A percentile compares a stretch with the other conserved stretches of the same genome.
phyloP scores from a whole-genome alignment of 2,797 vertebrate genomes.

The Orestias chungarensis region DNA sequence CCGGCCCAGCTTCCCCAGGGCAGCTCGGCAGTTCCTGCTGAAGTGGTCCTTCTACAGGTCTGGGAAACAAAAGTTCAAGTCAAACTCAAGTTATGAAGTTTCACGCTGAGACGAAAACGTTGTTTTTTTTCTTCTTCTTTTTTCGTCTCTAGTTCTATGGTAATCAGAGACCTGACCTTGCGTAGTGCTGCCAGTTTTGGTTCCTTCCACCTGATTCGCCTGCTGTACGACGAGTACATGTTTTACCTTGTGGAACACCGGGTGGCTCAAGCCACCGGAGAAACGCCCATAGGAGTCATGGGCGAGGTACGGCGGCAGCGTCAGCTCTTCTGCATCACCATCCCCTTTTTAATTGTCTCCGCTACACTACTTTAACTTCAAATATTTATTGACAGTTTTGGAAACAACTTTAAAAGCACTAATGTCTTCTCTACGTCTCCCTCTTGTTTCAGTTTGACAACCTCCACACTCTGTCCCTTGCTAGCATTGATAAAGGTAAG shows the following conservation, averaged over 20 bases:
- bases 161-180: slow-evolving; percentile 96
- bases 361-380: not conserved
- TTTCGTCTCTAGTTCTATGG: slow-evolving; percentile 89
- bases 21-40: slow-evolving; percentile 94
- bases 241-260: slow-evolving; percentile 98
- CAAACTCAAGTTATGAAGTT: not conserved
- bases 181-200: slow-evolving; percentile 98
- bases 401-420: not conserved
- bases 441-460: slow-evolving; percentile 88
- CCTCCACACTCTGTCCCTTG: slow-evolving; percentile 88
- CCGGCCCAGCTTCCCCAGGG: slow-evolving; percentile 91
- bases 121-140: not conserved
- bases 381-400: not conserved
- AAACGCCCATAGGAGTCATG: slow-evolving; percentile 96
- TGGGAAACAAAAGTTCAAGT: slow-evolving; percentile 6
- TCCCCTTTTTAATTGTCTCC: not conserved
- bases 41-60: slow-evolving; percentile 99
- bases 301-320: slow-evolving; percentile 85
- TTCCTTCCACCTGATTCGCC: slow-evolving; percentile 97
- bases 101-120: not conserved
- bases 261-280: slow-evolving; percentile 94
- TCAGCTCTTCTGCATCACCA: not conserved
- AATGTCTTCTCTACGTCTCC: not conserved
- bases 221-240: slow-evolving; percentile 99
- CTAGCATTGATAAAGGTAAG: slow-evolving; percentile 93